These are phyloP conservation scores for Denticeps clupeoides DNA, from an alignment of 2,797 vertebrate species.

Conservation along the genomic window DNA sequence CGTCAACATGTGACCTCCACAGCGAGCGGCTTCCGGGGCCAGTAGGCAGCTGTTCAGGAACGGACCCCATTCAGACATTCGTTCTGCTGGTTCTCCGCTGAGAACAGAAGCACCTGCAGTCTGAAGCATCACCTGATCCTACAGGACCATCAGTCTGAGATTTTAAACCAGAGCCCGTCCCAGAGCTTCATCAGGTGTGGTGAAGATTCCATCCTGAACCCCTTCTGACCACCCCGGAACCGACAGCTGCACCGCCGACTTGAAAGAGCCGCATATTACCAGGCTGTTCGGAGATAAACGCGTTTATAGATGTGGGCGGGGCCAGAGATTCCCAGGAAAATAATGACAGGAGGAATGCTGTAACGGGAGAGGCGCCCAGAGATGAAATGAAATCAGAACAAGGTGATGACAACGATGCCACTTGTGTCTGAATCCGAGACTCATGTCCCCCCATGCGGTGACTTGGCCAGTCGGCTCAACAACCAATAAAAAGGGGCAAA, in stretches of 20 bases:
- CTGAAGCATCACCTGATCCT: no score
- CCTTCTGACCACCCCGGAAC: no score
- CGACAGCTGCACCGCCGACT: no score
- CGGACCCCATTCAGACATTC: conserved; percentile 43
- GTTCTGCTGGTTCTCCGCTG: conserved; percentile 46
- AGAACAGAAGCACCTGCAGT: conserved; percentile 55
- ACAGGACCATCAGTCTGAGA: no score
- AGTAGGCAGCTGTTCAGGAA: conserved; percentile 55
- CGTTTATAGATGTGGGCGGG: not conserved
- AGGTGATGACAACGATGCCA: conserved; percentile 67
- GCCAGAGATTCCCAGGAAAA: not conserved
- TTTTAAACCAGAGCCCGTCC: no score
- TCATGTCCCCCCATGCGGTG: conserved; percentile 13
- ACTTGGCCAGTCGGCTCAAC: no score
- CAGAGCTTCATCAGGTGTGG: no score
- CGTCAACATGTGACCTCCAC: conserved; percentile 24
- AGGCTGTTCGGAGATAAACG: not conserved
- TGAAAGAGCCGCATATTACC: no score
- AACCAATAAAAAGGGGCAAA: no score
- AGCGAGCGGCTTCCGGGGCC: conserved; percentile 48
- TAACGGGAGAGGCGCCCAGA: conserved; percentile 46
- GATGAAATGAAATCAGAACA: conserved; percentile 69
- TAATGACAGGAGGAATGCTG: not conserved
- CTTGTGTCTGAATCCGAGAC: conserved; percentile 56
- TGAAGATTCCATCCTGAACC: no score